Percentiles rank a stretch among this genome's conserved stretches.
These are phyloP conservation scores for Pycnonotus jocosus DNA, from an alignment of 2,113 vertebrate species.

Conservation along the genomic window DNA sequence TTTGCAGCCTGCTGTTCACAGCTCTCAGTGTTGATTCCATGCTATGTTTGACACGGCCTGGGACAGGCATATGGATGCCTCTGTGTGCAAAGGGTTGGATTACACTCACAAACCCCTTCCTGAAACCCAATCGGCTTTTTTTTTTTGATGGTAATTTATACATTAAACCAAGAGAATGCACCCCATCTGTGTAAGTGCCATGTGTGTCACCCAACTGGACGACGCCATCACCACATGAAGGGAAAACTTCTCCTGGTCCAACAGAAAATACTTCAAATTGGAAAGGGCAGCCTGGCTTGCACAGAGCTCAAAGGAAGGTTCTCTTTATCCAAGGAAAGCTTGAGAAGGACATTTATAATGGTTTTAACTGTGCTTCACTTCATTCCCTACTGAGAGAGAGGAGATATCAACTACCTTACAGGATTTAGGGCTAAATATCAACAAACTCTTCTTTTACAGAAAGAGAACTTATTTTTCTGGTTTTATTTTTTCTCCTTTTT, in stretches of 20 bases:
- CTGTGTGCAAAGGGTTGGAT: background rate
- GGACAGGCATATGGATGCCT: background rate
- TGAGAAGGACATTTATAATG: background rate
- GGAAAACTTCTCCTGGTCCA: background rate
- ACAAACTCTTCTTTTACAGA: background rate
- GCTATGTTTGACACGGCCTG: background rate
- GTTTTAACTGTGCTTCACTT: background rate
- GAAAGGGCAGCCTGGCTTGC: background rate
- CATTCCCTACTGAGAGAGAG: background rate
- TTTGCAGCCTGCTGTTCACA: background rate
- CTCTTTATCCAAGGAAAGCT: background rate
- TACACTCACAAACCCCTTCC: background rate
- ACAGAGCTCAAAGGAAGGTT: background rate
- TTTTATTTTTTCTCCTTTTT: background rate
- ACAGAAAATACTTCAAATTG: background rate
- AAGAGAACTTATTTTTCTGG: background rate
- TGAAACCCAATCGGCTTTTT: background rate
- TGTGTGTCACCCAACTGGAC: accelerated
- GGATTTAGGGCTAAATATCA: background rate
- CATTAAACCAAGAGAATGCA: background rate
- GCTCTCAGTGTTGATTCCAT: background rate
- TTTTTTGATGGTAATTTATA: background rate
- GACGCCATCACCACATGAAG: background rate
- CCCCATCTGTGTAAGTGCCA: background rate
- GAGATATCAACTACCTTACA: background rate